Evolutionary conservation across 2,888 invertebrate species (phyloP).

Genomic region (Mamestra brassicae): DNA sequence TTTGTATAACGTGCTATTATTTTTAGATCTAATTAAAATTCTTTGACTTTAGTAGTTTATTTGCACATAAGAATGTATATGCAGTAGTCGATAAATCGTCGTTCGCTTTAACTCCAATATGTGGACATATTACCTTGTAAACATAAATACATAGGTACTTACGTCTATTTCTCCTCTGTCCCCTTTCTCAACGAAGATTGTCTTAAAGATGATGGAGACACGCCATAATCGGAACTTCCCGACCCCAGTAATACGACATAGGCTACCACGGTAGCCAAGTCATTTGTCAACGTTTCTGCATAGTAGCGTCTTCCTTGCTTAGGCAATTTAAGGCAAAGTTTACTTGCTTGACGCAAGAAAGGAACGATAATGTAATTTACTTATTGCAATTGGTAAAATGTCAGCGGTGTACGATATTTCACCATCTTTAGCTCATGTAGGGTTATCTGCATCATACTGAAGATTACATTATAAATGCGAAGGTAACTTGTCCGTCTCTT

Average conservation of each 20-base stretch:
- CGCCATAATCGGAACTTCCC: constrained; percentile 12
- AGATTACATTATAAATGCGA: neutral
- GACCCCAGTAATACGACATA: constrained; percentile 1
- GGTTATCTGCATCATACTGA: neutral
- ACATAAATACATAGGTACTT: neutral
- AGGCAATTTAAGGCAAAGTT: constrained; percentile 40
- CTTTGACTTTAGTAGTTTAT: constrained; percentile 14
- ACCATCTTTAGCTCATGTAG: neutral
- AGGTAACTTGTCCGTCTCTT: too few relatives aligned
- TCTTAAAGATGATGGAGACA: constrained; percentile 12
- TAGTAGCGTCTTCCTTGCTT: constrained; percentile 33
- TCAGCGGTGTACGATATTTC: constrained; percentile 8
- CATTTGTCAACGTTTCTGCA: constrained; percentile 31
- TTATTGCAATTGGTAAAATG: constrained; percentile 18
- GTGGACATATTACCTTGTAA: neutral
- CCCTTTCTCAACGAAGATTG: constrained; percentile 14
- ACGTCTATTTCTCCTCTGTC: neutral
- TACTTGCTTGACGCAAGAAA: constrained; percentile 16
- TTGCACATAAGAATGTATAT: neutral
- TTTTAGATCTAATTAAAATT: constrained; percentile 52
- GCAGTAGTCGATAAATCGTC: too few relatives aligned
- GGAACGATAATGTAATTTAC: neutral
- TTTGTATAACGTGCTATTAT: constrained; percentile 46
- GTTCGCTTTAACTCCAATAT: neutral
- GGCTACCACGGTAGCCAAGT: neutral